Base-by-base conservation (phyloP, 2,113 vertebrate genomes). In the Colistium nudipinnis region DNA sequence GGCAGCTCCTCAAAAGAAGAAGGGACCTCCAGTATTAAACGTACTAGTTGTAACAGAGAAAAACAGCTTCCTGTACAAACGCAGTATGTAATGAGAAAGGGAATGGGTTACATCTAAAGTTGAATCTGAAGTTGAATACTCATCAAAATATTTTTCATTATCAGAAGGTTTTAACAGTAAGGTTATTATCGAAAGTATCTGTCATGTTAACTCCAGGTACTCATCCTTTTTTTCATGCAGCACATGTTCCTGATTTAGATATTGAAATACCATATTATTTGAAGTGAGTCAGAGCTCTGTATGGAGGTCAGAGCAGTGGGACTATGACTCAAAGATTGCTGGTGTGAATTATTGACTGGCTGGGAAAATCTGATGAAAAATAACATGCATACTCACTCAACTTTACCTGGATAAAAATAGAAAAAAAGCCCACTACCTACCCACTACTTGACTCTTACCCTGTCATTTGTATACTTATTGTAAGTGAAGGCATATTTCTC, bases 321-420 rank as follows among this genome's bases (percentile, higher is more conserved):
- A 68, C 70, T 68, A 47, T 84, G 81, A 79, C 77, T 86, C 74
- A 83, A 71, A 82, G 64, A 53, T 81, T 73, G 67, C 64, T 49
- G 24, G 45, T 68, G 74, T 86, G 63, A 86, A 80, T 78, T 83
- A 83, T 74, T 67, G 81, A 87, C 71, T 75, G 43, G 36, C 54
- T 72, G 69, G 48, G 57, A 69, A 62, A 76, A 54, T 60, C 31
- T 66, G 44, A 78, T 62, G 45, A 55, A 78, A 84, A 80, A 68
- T 39, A 80, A 67, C 59, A 62, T 41, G 19, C 20, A 53, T 38
- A 41, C 68, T 64, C 53, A 44, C 57, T 73, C 53, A 66, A 57
- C 62, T 69, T 79, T 55, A 55, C 44, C 12, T 71, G 57, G n/a
- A 70, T 10, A 22, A 30, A 63, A 71, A 70, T 45, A 48, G 57